A percentile compares a stretch with the other conserved stretches of the same genome.
These are phyloP conservation scores for Marasmarcha lunaedactyla DNA, from an alignment of 2,888 invertebrate species.

Conservation along the genomic window DNA sequence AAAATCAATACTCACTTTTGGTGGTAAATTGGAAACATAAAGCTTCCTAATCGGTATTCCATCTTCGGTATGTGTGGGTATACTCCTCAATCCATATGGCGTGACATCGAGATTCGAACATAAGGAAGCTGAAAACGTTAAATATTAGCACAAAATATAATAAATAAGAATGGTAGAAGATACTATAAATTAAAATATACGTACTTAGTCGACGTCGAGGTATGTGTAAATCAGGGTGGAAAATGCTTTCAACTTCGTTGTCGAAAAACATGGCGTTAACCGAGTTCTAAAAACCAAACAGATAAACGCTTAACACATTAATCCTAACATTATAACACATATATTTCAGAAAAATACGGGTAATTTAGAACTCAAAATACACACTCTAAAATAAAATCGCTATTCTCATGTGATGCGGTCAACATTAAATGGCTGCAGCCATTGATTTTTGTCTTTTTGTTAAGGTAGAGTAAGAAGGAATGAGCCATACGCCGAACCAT, in stretches of 20 bases:
- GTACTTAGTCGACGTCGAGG: no score
- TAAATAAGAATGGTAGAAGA: neutral
- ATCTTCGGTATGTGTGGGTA: conserved; percentile 66
- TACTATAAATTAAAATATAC: no score
- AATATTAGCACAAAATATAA: conserved; percentile 1
- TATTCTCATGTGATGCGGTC: no score
- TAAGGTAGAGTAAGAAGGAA: no score
- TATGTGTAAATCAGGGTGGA: conserved; percentile 33
- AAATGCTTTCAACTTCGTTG: conserved; percentile 37
- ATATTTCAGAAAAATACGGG: conserved; percentile 39
- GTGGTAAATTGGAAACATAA: conserved; percentile 68
- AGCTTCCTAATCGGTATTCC: conserved; percentile 71
- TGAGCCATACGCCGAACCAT: no score
- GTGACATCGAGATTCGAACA: conserved; percentile 33
- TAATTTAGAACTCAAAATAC: conserved; percentile 30
- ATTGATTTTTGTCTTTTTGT: no score
- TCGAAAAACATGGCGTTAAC: conserved; percentile 45
- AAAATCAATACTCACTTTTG: conserved; percentile 57
- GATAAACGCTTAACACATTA: conserved; percentile 10
- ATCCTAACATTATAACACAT: conserved; percentile 18
- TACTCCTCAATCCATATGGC: conserved; percentile 33
- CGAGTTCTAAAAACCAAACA: conserved; percentile 18
- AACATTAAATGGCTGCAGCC: no score
- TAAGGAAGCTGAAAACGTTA: conserved; percentile 35
- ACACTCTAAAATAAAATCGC: conserved; percentile 11